These are phyloP conservation scores for Halesus radiatus DNA, from an alignment of 1,140 invertebrate genomes.

Conservation along the genomic window DNA sequence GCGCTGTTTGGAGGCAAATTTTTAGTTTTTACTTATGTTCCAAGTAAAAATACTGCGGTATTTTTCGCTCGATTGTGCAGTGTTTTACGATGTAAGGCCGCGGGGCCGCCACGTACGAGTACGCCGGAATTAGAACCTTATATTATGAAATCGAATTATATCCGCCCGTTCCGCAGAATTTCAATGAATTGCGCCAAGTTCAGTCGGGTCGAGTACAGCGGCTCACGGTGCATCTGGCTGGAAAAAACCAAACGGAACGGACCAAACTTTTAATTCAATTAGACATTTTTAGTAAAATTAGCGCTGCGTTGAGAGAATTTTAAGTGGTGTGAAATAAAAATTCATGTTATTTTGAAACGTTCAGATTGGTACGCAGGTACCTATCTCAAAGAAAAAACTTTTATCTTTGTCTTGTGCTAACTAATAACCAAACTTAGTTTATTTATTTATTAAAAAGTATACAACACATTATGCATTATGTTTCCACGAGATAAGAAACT, in stretches of 20 bases:
- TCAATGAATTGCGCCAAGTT: conserved; percentile 46
- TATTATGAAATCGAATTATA: conserved; percentile 56
- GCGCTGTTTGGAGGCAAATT: too few relatives aligned
- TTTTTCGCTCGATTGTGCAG: not conserved
- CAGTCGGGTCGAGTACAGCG: not conserved
- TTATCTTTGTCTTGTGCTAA: too few relatives aligned
- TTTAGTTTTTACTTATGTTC: too few relatives aligned
- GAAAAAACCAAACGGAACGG: conserved; percentile 42
- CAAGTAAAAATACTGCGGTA: too few relatives aligned
- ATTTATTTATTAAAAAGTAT: too few relatives aligned
- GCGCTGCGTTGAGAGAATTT: not conserved
- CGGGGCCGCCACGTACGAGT: conserved; percentile 33
- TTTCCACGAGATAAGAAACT: too few relatives aligned
- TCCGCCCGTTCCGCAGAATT: conserved; percentile 44
- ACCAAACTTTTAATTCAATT: conserved; percentile 49
- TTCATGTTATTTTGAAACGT: not conserved
- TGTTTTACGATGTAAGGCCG: not conserved
- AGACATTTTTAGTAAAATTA: conserved; percentile 40
- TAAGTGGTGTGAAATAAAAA: not conserved
- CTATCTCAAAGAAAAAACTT: too few relatives aligned
- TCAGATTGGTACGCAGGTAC: too few relatives aligned
- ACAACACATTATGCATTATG: too few relatives aligned
- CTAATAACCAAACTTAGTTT: too few relatives aligned
- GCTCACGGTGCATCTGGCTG: not conserved
- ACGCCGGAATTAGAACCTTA: conserved; percentile 48